These are phyloP conservation scores for Rhineura floridana DNA, from an alignment of 2,113 vertebrate species.

Conservation along the genomic window DNA sequence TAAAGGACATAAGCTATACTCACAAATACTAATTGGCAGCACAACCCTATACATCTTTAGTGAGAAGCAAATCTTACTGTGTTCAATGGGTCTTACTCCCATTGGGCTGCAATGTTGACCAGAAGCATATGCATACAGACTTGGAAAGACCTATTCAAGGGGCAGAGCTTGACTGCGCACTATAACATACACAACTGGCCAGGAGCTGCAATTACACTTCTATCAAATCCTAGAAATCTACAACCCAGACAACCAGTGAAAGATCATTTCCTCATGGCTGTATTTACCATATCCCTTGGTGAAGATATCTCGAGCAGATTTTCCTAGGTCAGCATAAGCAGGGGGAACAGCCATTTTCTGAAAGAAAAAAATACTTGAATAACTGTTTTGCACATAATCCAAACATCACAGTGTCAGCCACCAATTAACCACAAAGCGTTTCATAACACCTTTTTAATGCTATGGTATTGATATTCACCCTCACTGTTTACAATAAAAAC, in stretches of 20 bases:
- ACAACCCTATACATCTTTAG: too few relatives aligned
- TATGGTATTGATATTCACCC: not conserved
- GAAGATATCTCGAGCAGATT: slow-evolving; percentile 94
- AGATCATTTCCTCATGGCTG: not conserved
- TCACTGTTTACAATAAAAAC: not conserved
- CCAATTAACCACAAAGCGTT: not conserved
- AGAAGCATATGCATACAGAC: not conserved
- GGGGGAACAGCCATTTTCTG: slow-evolving; percentile 95
- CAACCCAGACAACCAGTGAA: not conserved
- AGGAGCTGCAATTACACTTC: not conserved
- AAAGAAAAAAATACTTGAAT: slow-evolving; percentile 1
- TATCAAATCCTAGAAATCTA: not conserved
- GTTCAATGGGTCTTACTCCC: too few relatives aligned
- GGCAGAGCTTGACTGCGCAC: not conserved
- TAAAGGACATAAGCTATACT: not conserved
- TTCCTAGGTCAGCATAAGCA: slow-evolving; percentile 92
- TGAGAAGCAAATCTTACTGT: too few relatives aligned
- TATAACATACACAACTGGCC: not conserved
- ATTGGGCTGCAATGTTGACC: not conserved
- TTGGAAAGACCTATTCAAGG: not conserved
- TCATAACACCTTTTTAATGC: not conserved
- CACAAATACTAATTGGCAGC: not conserved
- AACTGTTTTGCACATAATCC: not conserved
- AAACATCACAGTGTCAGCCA: not conserved
- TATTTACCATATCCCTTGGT: slow-evolving; percentile 95